Percentiles rank a stretch among this genome's conserved stretches.
Evolutionary conservation across 2,113 vertebrate genomes (phyloP).

Genomic region (Callocephalon fimbriatum): DNA sequence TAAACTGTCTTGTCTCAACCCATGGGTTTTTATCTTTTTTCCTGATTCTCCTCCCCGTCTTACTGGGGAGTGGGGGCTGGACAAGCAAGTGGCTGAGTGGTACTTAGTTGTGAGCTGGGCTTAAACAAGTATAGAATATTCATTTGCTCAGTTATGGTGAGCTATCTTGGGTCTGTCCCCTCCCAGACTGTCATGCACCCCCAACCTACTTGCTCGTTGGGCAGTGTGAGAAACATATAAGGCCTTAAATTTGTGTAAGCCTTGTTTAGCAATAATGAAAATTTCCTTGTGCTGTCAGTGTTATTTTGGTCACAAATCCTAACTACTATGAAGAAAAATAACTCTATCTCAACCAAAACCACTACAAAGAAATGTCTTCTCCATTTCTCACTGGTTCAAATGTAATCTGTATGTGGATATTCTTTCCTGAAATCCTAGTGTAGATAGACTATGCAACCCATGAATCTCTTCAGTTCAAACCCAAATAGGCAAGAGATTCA

Average conservation of each 20-base stretch:
- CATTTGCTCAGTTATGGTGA: not conserved
- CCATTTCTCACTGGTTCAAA: not conserved
- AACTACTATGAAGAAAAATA: not conserved
- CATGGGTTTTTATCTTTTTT: not conserved
- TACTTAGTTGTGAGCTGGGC: not conserved
- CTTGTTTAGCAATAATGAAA: not conserved
- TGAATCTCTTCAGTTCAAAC: not conserved
- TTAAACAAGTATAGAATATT: not conserved
- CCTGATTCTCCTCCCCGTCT: not conserved
- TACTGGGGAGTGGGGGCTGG: not conserved
- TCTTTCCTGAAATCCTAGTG: not conserved
- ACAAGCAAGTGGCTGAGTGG: not conserved
- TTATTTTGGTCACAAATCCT: not conserved
- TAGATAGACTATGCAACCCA: not conserved
- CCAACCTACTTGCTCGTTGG: accelerated
- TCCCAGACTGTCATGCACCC: not conserved
- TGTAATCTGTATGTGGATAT: not conserved
- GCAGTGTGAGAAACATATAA: not conserved
- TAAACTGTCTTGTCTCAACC: not conserved
- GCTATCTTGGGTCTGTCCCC: not conserved
- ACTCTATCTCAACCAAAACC: not conserved
- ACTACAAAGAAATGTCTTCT: not conserved
- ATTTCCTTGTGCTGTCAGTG: not conserved
- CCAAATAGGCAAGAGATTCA: not conserved
- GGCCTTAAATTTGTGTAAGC: not conserved